These are phyloP conservation scores for Scolopax mira DNA, from an alignment of 2,113 vertebrate species.

Conservation along the genomic window DNA sequence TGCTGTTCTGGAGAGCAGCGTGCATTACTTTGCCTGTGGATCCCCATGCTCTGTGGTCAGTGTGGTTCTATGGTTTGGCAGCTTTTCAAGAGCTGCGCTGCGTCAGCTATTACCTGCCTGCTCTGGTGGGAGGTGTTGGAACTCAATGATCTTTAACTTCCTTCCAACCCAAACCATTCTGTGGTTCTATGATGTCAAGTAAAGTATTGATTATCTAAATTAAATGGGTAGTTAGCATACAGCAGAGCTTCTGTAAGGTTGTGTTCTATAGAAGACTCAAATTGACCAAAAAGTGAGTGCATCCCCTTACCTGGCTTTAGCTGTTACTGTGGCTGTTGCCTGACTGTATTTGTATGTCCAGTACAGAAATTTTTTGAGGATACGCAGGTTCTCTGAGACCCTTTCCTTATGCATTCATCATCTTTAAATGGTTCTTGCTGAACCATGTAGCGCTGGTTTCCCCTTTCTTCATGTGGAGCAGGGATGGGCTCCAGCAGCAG, in stretches of 20 bases:
- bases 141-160: too few relatives aligned
- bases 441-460: neutral
- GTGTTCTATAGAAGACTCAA: neutral
- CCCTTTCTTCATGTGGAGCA: neutral
- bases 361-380: neutral
- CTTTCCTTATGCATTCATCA: fast-evolving
- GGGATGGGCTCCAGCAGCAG: neutral
- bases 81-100: neutral
- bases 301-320: neutral
- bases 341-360: neutral
- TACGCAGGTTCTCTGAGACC: neutral
- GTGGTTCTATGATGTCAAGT: too few relatives aligned
- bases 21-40: neutral
- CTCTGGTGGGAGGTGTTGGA: too few relatives aligned
- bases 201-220: neutral
- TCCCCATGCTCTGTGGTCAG: neutral
- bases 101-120: neutral
- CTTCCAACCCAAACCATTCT: too few relatives aligned
- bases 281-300: neutral
- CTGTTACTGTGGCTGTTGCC: fast-evolving
- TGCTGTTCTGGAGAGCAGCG: neutral
- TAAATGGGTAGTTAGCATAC: neutral
- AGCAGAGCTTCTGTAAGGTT: neutral
- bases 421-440: neutral
- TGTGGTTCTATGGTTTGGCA: neutral